These are phyloP conservation scores for Ceryle rudis DNA, from an alignment of 2,797 vertebrate genomes.

Conservation along the genomic window DNA sequence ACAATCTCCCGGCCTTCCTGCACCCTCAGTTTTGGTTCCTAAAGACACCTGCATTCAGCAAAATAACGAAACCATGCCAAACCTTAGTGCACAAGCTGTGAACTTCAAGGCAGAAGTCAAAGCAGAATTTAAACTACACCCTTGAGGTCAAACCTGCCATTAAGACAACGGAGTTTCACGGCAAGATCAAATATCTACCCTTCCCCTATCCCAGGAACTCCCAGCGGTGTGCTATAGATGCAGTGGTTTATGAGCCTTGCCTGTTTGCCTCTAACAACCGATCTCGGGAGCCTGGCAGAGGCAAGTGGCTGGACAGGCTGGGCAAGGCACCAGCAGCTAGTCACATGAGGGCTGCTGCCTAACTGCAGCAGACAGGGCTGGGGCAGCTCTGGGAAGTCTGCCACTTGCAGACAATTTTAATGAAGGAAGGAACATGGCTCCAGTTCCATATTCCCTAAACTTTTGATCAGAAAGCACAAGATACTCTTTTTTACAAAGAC, in stretches of 20 bases:
- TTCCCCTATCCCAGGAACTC: not conserved
- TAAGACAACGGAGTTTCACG: not conserved
- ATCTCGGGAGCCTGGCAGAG: not conserved
- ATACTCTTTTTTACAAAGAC: not conserved
- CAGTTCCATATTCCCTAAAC: not conserved
- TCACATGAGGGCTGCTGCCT: conserved; percentile 29
- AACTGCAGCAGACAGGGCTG: conserved; percentile 14
- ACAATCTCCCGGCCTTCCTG: not conserved
- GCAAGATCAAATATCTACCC: not conserved
- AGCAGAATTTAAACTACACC: not conserved
- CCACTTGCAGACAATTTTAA: not conserved
- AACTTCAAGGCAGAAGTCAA: not conserved
- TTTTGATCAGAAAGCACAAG: not conserved
- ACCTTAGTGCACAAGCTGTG: not conserved
- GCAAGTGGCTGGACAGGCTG: conserved; percentile 29
- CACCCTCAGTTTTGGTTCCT: conserved; percentile 10
- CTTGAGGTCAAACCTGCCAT: not conserved
- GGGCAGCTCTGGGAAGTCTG: conserved; percentile 30
- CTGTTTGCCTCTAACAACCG: not conserved
- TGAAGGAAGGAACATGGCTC: conserved; percentile 7
- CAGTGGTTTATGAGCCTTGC: not conserved
- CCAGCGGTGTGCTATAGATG: not conserved
- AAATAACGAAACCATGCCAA: conserved; percentile 21
- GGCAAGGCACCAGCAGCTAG: conserved; percentile 38
- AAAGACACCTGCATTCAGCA: not conserved